phyloP scores from a whole-genome alignment of 1,140 invertebrate species.

The Hyles euphorbiae region DNA sequence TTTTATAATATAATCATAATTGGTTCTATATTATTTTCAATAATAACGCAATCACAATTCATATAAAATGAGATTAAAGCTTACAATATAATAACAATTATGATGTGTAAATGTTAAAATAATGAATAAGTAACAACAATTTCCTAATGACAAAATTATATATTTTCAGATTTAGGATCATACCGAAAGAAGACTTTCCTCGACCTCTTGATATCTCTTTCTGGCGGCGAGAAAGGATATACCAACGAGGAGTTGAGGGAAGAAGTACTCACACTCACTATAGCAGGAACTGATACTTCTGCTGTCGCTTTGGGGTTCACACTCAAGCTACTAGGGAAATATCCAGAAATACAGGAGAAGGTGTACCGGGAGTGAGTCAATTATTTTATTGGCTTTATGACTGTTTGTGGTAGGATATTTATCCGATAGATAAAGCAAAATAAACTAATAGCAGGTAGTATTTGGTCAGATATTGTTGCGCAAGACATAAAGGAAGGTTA shows the following conservation, averaged over 20 bases:
- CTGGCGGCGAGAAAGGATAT: slow-evolving; percentile 44
- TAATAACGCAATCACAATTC: too few species aligned
- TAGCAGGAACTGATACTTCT: slow-evolving; percentile 48
- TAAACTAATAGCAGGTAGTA: too few species aligned
- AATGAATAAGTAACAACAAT: too few species aligned
- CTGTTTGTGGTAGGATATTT: too few species aligned
- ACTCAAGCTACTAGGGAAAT: slow-evolving; percentile 36
- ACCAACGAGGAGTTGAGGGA: slow-evolving; percentile 43
- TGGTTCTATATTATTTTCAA: too few species aligned
- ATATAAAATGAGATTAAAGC: too few species aligned
- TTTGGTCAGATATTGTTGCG: too few species aligned
- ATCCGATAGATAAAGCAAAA: too few species aligned
- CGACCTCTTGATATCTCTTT: slow-evolving; percentile 41
- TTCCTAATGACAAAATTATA: background rate
- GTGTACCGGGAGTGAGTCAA: slow-evolving; percentile 53
- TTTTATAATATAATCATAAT: too few species aligned
- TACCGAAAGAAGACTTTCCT: slow-evolving; percentile 38
- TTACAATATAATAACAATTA: too few species aligned
- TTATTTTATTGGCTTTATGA: background rate
- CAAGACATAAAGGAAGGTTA: too few species aligned
- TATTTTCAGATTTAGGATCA: slow-evolving; percentile 30
- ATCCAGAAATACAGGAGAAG: slow-evolving; percentile 44
- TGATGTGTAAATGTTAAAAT: too few species aligned
- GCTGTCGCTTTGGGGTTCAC: slow-evolving; percentile 36
- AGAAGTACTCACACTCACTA: slow-evolving; percentile 39